Percentiles rank a stretch among this genome's conserved stretches.
phyloP scores from a whole-genome alignment of 2,888 invertebrate species.

The Melipona bicolor region DNA sequence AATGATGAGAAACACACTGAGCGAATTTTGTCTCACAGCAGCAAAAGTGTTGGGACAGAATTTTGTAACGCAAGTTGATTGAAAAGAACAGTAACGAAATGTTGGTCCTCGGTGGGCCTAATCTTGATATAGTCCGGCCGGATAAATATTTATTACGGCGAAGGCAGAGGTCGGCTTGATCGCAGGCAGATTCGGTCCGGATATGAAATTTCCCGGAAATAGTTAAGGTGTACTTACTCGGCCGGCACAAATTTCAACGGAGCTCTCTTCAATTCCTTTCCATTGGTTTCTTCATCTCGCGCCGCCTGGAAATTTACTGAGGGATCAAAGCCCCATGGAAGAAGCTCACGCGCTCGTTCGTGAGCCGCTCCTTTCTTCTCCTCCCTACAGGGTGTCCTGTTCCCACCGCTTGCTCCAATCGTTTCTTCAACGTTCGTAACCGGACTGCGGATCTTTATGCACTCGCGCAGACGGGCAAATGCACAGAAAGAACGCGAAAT shows the following conservation, averaged over 20 bases:
- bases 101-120: neutral
- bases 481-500: too few species aligned
- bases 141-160: conserved; percentile 29
- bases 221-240: conserved; percentile 43
- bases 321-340: conserved; percentile 50
- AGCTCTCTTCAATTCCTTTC: conserved; percentile 47
- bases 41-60: too few species aligned
- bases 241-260: conserved; percentile 51
- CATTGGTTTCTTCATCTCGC: conserved; percentile 56
- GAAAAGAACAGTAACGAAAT: too few species aligned
- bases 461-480: too few species aligned
- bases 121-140: conserved; percentile 11
- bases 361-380: neutral
- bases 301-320: conserved; percentile 58
- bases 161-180: too few species aligned
- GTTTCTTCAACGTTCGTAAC: too few species aligned
- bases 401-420: neutral
- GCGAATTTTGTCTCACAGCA: too few species aligned
- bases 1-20: too few species aligned
- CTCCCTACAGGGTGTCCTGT: conserved; percentile 22
- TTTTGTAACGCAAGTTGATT: too few species aligned
- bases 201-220: conserved; percentile 49
- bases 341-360: conserved; percentile 28
- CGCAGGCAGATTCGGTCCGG: neutral
- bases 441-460: too few species aligned